Conservation (phyloP, 2,797 vertebrate species). For the Poeciliopsis paucimaculata region DNA sequence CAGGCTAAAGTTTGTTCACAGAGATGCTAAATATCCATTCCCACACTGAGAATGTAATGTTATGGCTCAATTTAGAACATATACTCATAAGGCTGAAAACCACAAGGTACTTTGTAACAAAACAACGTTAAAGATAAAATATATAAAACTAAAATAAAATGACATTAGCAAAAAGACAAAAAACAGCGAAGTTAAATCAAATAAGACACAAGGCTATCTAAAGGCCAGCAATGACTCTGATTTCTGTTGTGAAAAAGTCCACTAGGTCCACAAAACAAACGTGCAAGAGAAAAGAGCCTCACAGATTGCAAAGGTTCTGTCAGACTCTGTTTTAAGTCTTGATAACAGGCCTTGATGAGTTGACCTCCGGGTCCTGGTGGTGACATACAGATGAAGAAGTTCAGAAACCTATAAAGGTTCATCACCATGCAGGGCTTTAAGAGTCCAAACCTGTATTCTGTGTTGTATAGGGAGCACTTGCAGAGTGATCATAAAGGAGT, state of each 20-base stretch:
- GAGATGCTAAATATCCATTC: no score
- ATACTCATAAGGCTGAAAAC: neutral
- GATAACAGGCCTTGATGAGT: neutral
- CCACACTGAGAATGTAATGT: neutral
- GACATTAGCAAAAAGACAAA: neutral
- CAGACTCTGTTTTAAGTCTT: slow-evolving; percentile 1
- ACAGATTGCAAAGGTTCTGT: neutral
- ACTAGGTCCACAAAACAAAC: neutral
- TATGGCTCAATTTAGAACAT: neutral
- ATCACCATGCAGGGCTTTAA: neutral
- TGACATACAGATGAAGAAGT: neutral
- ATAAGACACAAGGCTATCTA: neutral
- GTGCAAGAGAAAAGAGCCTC: neutral
- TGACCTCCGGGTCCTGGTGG: neutral
- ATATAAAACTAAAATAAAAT: neutral
- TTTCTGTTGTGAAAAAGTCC: neutral
- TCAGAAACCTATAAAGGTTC: neutral
- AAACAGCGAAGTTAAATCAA: neutral
- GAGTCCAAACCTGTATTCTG: neutral
- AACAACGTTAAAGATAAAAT: neutral
- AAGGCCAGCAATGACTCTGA: neutral
- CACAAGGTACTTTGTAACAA: neutral
- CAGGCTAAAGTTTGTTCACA: no score
- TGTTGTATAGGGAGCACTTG: neutral
- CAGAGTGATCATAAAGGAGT: neutral